A percentile compares a stretch with the other conserved stretches of the same genome.
Evolutionary conservation across 2,888 invertebrate genomes (phyloP).

Genomic region (Crematogaster levior): DNA sequence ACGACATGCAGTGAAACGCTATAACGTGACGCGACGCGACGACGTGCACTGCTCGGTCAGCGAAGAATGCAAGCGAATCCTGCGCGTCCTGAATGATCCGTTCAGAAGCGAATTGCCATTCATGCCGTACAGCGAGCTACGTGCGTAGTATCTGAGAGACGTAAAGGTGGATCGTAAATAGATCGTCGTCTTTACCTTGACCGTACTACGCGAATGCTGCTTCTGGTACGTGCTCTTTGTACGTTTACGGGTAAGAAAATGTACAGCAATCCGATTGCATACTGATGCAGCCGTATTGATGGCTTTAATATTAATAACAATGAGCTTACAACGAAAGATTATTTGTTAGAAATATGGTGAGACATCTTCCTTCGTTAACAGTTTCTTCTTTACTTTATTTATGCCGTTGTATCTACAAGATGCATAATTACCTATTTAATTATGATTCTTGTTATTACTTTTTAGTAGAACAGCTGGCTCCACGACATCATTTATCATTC

Average conservation of each 20-base stretch:
- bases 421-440: slow-evolving; percentile 7
- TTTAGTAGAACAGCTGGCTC: neutral
- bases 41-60: slow-evolving; percentile 23
- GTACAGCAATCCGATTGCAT: too few relatives aligned
- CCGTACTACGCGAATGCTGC: slow-evolving; percentile 60
- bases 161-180: slow-evolving; percentile 74
- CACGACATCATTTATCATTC: slow-evolving; percentile 32
- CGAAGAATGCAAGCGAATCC: slow-evolving; percentile 34
- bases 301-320: neutral
- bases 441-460: slow-evolving; percentile 11
- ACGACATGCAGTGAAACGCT: neutral
- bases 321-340: neutral
- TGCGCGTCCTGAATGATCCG: slow-evolving; percentile 61
- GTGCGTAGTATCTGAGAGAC: slow-evolving; percentile 68
- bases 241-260: too few relatives aligned
- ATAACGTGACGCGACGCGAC: slow-evolving; percentile 6
- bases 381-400: neutral
- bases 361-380: neutral
- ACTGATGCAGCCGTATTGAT: too few relatives aligned
- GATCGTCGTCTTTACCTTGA: slow-evolving; percentile 66
- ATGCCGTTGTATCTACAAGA: neutral
- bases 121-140: slow-evolving; percentile 69
- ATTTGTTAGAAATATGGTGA: neutral
- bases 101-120: slow-evolving; percentile 74
- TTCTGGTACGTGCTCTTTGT: too few relatives aligned